Percentiles rank a stretch among this genome's conserved stretches.
phyloP scores from a whole-genome alignment of 2,888 invertebrate species.

The Diarsia dahlii region DNA sequence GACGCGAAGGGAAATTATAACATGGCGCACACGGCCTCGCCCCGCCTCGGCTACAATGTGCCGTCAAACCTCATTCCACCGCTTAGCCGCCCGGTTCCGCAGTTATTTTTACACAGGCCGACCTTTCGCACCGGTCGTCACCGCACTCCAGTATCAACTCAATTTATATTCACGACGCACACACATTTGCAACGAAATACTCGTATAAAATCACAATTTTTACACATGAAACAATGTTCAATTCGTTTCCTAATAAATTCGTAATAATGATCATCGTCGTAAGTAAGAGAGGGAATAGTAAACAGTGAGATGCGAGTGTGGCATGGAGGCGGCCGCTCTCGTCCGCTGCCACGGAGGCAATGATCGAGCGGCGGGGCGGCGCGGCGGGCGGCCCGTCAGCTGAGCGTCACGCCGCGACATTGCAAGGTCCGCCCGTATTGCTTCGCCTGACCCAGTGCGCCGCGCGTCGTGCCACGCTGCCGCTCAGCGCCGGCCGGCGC shows the following conservation, averaged over 20 bases:
- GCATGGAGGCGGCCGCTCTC: constrained; percentile 85
- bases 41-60: constrained; percentile 90
- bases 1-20: constrained; percentile 90
- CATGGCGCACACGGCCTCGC: constrained; percentile 90
- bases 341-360: constrained; percentile 92
- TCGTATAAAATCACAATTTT: constrained; percentile 63
- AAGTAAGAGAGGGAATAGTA: constrained; percentile 64
- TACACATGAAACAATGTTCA: constrained; percentile 58
- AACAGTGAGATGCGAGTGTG: constrained; percentile 67
- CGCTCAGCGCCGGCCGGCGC: constrained; percentile 66
- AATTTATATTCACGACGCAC: constrained; percentile 85
- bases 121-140: constrained; percentile 91
- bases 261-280: constrained; percentile 59
- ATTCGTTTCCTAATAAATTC: constrained; percentile 49
- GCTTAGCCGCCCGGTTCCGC: constrained; percentile 90
- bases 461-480: constrained; percentile 67
- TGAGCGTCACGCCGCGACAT: constrained; percentile 91
- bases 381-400: constrained; percentile 87
- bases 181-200: constrained; percentile 78
- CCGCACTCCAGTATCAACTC: constrained; percentile 85
- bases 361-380: constrained; percentile 90
- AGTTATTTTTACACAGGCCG: constrained; percentile 91
- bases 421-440: constrained; percentile 91
- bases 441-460: constrained; percentile 88
- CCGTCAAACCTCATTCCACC: constrained; percentile 91